A percentile compares a stretch with the other conserved stretches of the same genome.
phyloP scores from a whole-genome alignment of 1,140 invertebrate genomes.

The Cylas formicarius region DNA sequence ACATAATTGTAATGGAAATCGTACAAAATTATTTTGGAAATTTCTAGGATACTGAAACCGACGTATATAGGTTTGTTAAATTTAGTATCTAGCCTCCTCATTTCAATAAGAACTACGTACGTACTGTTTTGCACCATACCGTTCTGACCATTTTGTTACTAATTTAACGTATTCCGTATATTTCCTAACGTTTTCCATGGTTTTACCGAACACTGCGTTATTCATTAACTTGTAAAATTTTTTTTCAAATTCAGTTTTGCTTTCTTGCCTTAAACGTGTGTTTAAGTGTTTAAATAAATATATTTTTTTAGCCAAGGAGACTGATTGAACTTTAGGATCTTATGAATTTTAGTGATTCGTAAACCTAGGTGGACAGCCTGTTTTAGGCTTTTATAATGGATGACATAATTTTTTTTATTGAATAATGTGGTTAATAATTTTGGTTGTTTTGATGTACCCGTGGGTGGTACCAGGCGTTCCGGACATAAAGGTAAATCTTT shows the following conservation, averaged over 20 bases:
- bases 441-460: slow-evolving; percentile 26
- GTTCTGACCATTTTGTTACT: slow-evolving; percentile 1
- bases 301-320: slow-evolving; percentile 35
- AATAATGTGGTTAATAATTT: slow-evolving; percentile 39
- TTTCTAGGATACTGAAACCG: too few relatives aligned
- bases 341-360: slow-evolving; percentile 36
- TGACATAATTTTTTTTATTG: slow-evolving; percentile 37
- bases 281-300: too few relatives aligned
- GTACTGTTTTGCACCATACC: too few relatives aligned
- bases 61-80: slow-evolving; percentile 44
- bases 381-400: slow-evolving; percentile 40
- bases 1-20: slow-evolving; percentile 31
- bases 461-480: slow-evolving; percentile 26
- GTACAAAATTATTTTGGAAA: slow-evolving; percentile 33
- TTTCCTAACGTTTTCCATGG: slow-evolving; percentile 14
- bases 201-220: slow-evolving; percentile 42
- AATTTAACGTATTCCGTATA: slow-evolving; percentile 10
- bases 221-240: slow-evolving; percentile 45
- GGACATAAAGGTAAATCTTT: slow-evolving; percentile 42
- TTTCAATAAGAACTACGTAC: not conserved
- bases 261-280: slow-evolving; percentile 29
- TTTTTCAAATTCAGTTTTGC: slow-evolving; percentile 42
- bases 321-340: slow-evolving; percentile 39
- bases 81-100: slow-evolving; percentile 19
- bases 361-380: slow-evolving; percentile 35